Percentiles rank a stretch among this genome's conserved stretches.
These are phyloP conservation scores for Prunella himalayana DNA, from an alignment of 2,113 vertebrate species.

Conservation along the genomic window DNA sequence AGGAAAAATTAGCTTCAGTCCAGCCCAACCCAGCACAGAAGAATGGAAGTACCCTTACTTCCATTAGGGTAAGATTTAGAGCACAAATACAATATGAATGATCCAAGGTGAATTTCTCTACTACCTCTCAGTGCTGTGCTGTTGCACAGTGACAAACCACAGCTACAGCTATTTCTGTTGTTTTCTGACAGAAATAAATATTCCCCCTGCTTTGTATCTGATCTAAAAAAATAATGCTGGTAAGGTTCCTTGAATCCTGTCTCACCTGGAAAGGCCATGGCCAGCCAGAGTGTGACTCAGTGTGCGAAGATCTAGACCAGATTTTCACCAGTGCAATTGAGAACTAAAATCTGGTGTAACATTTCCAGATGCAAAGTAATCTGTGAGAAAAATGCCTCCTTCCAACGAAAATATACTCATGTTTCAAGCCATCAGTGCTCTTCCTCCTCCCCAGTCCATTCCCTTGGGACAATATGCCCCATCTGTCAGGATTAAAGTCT, in stretches of 20 bases:
- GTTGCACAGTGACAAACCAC: neutral
- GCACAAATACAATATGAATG: neutral
- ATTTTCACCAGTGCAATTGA: neutral
- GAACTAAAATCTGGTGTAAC: neutral
- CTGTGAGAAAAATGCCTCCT: neutral
- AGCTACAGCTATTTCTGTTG: neutral
- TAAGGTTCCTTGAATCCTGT: neutral
- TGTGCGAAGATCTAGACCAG: neutral
- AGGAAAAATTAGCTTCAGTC: neutral
- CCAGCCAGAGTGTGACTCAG: rapidly evolving
- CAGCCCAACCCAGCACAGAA: neutral
- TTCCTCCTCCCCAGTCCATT: neutral
- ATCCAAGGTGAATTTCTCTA: neutral
- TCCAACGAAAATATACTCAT: neutral
- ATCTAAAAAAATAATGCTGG: neutral
- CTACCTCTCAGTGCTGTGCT: neutral
- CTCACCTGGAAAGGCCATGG: neutral
- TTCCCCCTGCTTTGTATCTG: neutral
- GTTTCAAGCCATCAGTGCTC: neutral
- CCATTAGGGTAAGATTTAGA: neutral
- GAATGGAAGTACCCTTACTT: neutral
- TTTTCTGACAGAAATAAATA: neutral
- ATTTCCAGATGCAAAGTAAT: neutral
- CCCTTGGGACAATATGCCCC: neutral
- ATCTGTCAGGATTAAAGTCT: neutral